Conservation (phyloP, 1,140 invertebrate genomes). For the Liolophura sinensis region DNA sequence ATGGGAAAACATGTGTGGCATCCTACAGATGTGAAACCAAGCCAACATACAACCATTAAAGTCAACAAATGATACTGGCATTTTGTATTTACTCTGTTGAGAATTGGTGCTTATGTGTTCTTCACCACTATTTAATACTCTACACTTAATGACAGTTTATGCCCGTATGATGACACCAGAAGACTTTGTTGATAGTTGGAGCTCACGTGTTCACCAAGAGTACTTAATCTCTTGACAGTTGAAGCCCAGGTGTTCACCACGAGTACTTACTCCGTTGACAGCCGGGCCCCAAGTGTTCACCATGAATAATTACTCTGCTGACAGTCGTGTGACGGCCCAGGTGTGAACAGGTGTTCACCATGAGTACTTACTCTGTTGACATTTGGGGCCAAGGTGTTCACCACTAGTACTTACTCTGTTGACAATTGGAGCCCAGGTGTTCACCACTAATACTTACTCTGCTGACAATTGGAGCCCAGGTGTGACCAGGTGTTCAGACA, state of each 20-base stretch:
- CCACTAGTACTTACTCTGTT: too few relatives aligned
- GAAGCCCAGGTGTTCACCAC: slow-evolving; percentile 1
- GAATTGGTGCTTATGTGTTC: too few relatives aligned
- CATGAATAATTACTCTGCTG: too few relatives aligned
- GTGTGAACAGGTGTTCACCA: not conserved
- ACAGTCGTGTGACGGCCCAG: too few relatives aligned
- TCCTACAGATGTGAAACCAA: too few relatives aligned
- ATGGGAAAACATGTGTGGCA: too few relatives aligned
- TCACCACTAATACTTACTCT: slow-evolving; percentile 68
- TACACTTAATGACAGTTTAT: too few relatives aligned
- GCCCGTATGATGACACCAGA: not conserved
- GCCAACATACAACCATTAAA: too few relatives aligned
- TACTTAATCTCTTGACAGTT: too few relatives aligned
- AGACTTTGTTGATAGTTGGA: slow-evolving; percentile 85
- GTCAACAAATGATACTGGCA: too few relatives aligned
- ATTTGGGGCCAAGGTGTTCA: slow-evolving; percentile 69
- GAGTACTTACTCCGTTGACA: slow-evolving; percentile 83
- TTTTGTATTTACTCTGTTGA: too few relatives aligned
- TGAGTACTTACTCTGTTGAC: slow-evolving; percentile 79
- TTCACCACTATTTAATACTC: too few relatives aligned
- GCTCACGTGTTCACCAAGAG: slow-evolving; percentile 74
- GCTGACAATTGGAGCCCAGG: slow-evolving; percentile 84
- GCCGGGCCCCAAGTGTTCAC: slow-evolving; percentile 67
- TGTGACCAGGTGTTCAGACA: slow-evolving; percentile 87
- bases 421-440: not conserved